Conservation (phyloP, 2,113 vertebrate species). For the Hepsetus odoe region DNA sequence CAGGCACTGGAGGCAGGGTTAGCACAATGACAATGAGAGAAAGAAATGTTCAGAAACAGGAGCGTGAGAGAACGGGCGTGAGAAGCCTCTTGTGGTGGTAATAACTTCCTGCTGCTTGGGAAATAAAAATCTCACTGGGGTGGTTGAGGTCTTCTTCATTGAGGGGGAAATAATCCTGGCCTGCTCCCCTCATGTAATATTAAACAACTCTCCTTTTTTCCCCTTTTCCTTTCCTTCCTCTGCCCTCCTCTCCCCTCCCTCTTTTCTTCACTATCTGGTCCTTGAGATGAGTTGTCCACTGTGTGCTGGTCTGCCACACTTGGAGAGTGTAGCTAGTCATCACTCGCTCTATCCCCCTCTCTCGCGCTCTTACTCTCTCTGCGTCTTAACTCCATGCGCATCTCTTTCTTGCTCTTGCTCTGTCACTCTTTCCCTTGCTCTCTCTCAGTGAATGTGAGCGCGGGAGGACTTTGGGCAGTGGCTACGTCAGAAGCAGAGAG, state of each 20-base stretch:
- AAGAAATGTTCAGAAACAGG: not conserved
- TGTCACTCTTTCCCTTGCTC: slow-evolving; percentile 6
- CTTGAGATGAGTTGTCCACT: not conserved
- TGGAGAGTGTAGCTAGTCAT: slow-evolving; percentile 4
- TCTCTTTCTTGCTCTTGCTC: not conserved
- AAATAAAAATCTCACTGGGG: slow-evolving; percentile 45
- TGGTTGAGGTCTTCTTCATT: slow-evolving; percentile 59
- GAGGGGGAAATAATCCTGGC: slow-evolving; percentile 76
- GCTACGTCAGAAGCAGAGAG: slow-evolving; percentile 49
- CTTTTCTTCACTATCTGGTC: slow-evolving; percentile 2
- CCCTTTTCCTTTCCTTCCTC: slow-evolving; percentile 1
- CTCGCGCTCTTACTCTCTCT: not conserved
- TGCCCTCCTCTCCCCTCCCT: slow-evolving; percentile 2
- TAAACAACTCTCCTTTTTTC: slow-evolving; percentile 70
- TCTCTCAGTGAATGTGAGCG: slow-evolving; percentile 22
- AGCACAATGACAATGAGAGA: not conserved
- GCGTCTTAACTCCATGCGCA: not conserved
- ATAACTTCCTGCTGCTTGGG: slow-evolving; percentile 45
- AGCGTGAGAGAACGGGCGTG: not conserved
- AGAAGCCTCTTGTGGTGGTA: slow-evolving; percentile 44
- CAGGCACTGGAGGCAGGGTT: not conserved
- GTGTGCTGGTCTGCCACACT: slow-evolving; percentile 8
- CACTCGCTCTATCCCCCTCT: not conserved
- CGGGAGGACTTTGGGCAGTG: slow-evolving; percentile 42
- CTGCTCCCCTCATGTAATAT: slow-evolving; percentile 87